Evolutionary conservation across 2,113 vertebrate species (phyloP), one percentile per base, ranked within the genome.

Genomic region (Aegithalos caudatus): DNA sequence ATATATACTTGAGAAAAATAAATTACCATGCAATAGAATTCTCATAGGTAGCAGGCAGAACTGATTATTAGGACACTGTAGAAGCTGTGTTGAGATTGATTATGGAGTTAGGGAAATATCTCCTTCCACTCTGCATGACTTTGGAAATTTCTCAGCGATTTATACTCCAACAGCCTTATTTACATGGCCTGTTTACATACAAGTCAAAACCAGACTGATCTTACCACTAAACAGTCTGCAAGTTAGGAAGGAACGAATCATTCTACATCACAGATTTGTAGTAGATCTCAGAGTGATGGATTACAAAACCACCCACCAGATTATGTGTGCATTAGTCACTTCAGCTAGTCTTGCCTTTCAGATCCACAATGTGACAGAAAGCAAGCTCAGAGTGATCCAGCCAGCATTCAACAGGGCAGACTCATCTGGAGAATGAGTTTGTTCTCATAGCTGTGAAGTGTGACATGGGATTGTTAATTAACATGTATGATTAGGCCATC

Each of bases 211-310:
- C 50, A 91, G 37, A 12, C 37, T 69, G 40, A 77, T 48, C 24
- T 77, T 37, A 77, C 64, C 83, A 48, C 4, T 14, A n/a, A 78
- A 12, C 19, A 64, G 31, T 47, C 35, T 64, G 44, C 53, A 47
- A 13, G 24, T 12, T 1, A 4, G 25, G 72, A 76, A 72, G 57
- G 76, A 82, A 47, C 0, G 0, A 51, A 35, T 38, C 1, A 4
- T 27, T 14, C 48, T 42, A 23, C 0, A 0, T 40, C 60, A 48
- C 11, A 35, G 50, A 53, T 51, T 65, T 65, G 19, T 24, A 69
- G n/a, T 37, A 83, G 45, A 25, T 91, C 50, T 56, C 9, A 8
- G 10, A 33, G 0, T 73, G 84, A 69, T 77, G n/a, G 58, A 86
- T 77, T 40, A 37, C 18, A 77, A 88, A 83, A 31, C 24, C 45